Base-by-base conservation (phyloP, 2,888 invertebrate genomes). In the Sarcophaga variegata region DNA sequence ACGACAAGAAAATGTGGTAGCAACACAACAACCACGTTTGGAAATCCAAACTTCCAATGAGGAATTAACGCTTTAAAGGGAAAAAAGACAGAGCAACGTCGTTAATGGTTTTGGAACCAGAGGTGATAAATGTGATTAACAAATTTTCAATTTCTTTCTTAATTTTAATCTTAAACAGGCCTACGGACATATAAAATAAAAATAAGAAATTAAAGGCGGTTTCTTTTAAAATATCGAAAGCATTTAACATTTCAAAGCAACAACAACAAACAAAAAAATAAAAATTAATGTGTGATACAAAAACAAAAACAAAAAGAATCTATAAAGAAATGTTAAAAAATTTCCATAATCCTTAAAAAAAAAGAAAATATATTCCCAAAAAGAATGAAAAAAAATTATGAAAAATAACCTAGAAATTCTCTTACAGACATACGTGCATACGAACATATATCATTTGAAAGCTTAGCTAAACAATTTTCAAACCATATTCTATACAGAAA, bases 41-140 rank as follows among this genome's bases (percentile, higher is more conserved):
- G 92, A 93, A 81, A 92, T 92, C 37, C 92, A 93, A 87, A 93
- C 93, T 49, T 94, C 94, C 17, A 93, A 94, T 37, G 93, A 94
- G 88, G 94, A 94, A 88, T 89, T 94, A 64, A 93, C 94, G 27
- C 92, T 94, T 83, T 94, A 93, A 88, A 69, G 62, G 63, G 59
- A 12, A 60, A 66, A 62, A 62, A 20, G 69, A 4, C 63, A 59
- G 27, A 59, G 4, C 12, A 27, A 64, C 79, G 84, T 84, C 84
- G 81, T 76, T 37, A 37, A 70, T 54, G 64, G 70, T 49, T 54
- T 22, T 27, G 17, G 27, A 63, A 76, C 66, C 47, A 75, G 63
- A 66, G 63, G 79, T 87, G 84, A 87, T 87, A 84, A 63, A 59
- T 76, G 62, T 80, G 64, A 83, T 81, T 69, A 37, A 72, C 8